Base-by-base conservation (phyloP, 2,797 vertebrate species). In the Cyclopterus lumpus region DNA sequence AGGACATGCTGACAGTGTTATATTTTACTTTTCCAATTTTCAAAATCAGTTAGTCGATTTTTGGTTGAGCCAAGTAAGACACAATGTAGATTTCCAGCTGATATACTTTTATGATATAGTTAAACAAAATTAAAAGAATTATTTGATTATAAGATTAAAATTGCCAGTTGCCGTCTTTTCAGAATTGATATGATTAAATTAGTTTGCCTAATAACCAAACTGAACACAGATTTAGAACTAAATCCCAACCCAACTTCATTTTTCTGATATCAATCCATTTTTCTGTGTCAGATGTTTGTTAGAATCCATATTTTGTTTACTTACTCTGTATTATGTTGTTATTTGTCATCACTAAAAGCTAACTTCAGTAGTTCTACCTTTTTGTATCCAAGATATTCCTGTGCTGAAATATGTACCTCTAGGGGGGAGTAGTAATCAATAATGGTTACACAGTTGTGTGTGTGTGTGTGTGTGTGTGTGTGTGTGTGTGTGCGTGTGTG, bases 351-450 rank as follows among this genome's bases (percentile, higher is more conserved):
- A 64, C 5, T 65, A 18, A 32, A 36, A 66, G 18, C 11, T 64
- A 1, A 44, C 18, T 49, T 63, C 9, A 64, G 44, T 54, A 53
- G 5, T 44, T 51, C 9, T 10, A 44, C 36, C 8, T 62, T 68
- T 79, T 62, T 42, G 34, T 75, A 38, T 54, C 54, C 7, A 75
- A 44, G 16, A 65, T 58, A 36, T 62, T 65, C 60, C 30, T 80
- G 42, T 64, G 14, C 5, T 72, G 51, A 53, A 12, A 58, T 28
- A 38, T 76, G 49, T 40, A 79, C 95, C 96, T 90, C 95, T 86
- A 95, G 96, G 94, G 95, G 97, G 96, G 95, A 95, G 94, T 94
- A 94, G 90, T 85, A 80, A 75, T 90, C 94, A 87, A 91, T 59
- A 70, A 62, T 81, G 83, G 54, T 79, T 66, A 20, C 54, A 2